phyloP scores from a whole-genome alignment of 2,888 invertebrate species.

The Oligia strigilis region DNA sequence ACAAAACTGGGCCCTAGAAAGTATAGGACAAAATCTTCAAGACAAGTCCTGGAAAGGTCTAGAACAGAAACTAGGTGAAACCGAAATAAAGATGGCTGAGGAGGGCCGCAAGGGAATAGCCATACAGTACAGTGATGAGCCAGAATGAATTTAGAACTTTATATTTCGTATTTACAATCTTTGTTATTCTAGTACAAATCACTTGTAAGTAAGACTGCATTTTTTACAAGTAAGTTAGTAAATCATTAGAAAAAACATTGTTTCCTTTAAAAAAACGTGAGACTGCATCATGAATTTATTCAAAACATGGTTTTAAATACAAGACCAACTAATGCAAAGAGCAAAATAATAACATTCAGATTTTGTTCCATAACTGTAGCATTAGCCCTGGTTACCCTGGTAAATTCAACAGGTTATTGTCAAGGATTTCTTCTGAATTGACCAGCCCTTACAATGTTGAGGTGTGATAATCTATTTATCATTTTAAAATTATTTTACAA shows the following conservation, averaged over 20 bases:
- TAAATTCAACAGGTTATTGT: neutral
- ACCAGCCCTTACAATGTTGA: neutral
- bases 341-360: constrained; percentile 7
- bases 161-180: constrained; percentile 71
- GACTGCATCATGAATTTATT: constrained; percentile 1
- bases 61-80: constrained; percentile 94
- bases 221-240: constrained; percentile 59
- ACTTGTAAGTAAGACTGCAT: constrained; percentile 67
- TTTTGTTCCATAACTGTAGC: constrained; percentile 12
- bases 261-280: constrained; percentile 31
- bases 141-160: constrained; percentile 74
- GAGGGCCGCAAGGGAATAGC: constrained; percentile 95
- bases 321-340: constrained; percentile 23
- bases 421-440: neutral
- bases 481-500: neutral
- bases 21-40: constrained; percentile 92
- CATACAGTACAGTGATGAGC: constrained; percentile 92
- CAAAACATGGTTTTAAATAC: constrained; percentile 7
- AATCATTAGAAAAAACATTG: constrained; percentile 24
- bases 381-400: no score
- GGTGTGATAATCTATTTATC: neutral
- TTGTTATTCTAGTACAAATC: constrained; percentile 61
- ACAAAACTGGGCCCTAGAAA: constrained; percentile 89
- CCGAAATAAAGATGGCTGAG: constrained; percentile 92
- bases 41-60: constrained; percentile 96